phyloP scores from a whole-genome alignment of 2,113 vertebrate genomes.

The Sturnus vulgaris region DNA sequence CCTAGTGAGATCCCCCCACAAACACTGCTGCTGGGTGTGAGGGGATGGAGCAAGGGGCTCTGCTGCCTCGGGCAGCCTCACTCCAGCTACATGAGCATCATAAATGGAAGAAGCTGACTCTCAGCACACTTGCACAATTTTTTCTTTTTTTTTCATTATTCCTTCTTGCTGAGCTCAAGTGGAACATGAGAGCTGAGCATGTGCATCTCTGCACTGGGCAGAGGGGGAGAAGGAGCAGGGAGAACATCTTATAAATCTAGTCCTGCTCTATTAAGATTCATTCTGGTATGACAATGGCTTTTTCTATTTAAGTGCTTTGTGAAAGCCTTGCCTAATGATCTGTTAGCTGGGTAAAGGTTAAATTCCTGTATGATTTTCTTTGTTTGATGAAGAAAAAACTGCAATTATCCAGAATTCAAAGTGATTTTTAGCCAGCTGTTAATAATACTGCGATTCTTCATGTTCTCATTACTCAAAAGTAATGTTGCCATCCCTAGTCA shows the following conservation, averaged over 20 bases:
- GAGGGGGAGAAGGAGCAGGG: neutral
- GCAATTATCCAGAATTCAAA: slow-evolving; percentile 48
- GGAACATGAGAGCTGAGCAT: neutral
- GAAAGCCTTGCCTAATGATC: slow-evolving; percentile 51
- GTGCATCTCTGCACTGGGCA: neutral
- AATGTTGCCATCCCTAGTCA: slow-evolving; percentile 13
- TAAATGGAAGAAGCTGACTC: neutral
- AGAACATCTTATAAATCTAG: slow-evolving; percentile 22
- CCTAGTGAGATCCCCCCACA: neutral
- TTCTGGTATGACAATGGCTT: slow-evolving; percentile 16
- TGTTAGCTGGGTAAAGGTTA: slow-evolving; percentile 60
- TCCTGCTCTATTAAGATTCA: slow-evolving; percentile 56
- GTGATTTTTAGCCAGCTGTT: slow-evolving; percentile 59
- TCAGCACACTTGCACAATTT: neutral
- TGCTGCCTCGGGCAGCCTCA: neutral
- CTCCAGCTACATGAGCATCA: neutral
- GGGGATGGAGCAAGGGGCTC: rapidly evolving
- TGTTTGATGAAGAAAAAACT: slow-evolving; percentile 58
- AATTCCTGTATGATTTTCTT: slow-evolving; percentile 33
- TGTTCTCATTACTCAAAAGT: slow-evolving; percentile 43
- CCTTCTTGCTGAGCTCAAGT: neutral
- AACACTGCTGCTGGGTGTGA: neutral
- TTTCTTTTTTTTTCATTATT: neutral
- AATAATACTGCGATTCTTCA: slow-evolving; percentile 18
- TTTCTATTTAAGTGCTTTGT: slow-evolving; percentile 39